Percentiles rank a stretch among this genome's conserved stretches.
Evolutionary conservation across 2,113 vertebrate genomes (phyloP).

Genomic region (Marmota flaviventris): DNA sequence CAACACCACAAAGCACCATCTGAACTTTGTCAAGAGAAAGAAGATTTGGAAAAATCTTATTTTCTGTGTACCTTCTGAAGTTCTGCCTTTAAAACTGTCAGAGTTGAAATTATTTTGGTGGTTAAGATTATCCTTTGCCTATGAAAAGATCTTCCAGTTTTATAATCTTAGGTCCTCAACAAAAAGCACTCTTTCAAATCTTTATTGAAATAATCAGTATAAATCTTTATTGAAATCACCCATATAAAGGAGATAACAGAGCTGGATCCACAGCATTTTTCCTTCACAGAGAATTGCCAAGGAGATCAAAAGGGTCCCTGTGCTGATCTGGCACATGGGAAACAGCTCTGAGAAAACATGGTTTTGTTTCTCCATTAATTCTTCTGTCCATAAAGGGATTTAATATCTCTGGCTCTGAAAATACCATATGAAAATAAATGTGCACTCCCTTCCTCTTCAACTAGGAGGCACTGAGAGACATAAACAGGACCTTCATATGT

Average conservation of each 20-base stretch:
- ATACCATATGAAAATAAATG: not conserved
- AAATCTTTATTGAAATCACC: not conserved
- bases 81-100: not conserved
- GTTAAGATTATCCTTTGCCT: not conserved
- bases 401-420: conserved; percentile 44
- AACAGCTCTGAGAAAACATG: not conserved
- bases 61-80: not conserved
- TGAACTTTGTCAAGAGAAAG: not conserved
- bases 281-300: not conserved
- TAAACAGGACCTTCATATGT: not conserved
- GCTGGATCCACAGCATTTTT: not conserved
- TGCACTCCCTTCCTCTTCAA: not conserved
- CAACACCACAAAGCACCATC: not conserved
- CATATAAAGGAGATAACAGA: not conserved
- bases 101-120: not conserved
- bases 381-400: not conserved
- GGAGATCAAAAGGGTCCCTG: not conserved
- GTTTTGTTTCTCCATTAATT: not conserved
- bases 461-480: not conserved
- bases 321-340: no score
- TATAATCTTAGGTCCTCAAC: not conserved
- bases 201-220: not conserved
- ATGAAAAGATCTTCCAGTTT: not conserved
- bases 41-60: not conserved
- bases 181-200: not conserved